Conservation (phyloP, 30 jellyfish, hydroid and myxozoan species). For the Chrysaora quinquecirrha region DNA sequence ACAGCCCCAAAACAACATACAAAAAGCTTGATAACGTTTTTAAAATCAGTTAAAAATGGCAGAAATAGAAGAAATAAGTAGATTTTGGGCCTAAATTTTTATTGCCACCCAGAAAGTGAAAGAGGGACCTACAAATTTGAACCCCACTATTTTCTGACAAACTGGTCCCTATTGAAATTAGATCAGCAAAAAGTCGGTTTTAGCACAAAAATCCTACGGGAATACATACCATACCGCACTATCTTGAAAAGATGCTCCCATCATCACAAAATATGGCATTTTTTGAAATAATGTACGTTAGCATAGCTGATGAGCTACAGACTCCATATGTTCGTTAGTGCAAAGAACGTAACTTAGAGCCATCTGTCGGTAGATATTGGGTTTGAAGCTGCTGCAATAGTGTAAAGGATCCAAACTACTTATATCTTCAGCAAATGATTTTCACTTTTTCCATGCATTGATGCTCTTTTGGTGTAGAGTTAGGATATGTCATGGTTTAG, state of each 20-base stretch:
- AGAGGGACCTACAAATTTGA: not conserved
- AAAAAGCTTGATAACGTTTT: not conserved
- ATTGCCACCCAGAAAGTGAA: not conserved
- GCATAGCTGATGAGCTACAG: too few species aligned
- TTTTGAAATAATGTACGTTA: constrained; percentile 1
- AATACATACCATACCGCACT: constrained; percentile 2
- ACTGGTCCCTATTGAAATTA: not conserved
- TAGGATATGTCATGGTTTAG: not conserved
- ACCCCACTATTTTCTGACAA: not conserved
- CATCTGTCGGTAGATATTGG: not conserved
- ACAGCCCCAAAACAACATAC: too few species aligned
- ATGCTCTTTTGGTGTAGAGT: not conserved
- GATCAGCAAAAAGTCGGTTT: not conserved
- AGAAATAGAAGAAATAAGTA: not conserved
- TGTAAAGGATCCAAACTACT: not conserved
- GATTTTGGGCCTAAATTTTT: not conserved
- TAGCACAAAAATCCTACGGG: not conserved
- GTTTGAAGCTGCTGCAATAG: not conserved
- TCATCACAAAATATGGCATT: too few species aligned
- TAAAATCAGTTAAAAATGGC: not conserved
- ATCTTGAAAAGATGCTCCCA: not conserved
- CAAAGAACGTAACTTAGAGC: not conserved
- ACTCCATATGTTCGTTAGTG: too few species aligned
- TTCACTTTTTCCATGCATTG: not conserved
- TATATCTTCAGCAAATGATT: not conserved